Base-by-base conservation (phyloP, 2,113 vertebrate genomes). In the Herpetotheres cachinnans region DNA sequence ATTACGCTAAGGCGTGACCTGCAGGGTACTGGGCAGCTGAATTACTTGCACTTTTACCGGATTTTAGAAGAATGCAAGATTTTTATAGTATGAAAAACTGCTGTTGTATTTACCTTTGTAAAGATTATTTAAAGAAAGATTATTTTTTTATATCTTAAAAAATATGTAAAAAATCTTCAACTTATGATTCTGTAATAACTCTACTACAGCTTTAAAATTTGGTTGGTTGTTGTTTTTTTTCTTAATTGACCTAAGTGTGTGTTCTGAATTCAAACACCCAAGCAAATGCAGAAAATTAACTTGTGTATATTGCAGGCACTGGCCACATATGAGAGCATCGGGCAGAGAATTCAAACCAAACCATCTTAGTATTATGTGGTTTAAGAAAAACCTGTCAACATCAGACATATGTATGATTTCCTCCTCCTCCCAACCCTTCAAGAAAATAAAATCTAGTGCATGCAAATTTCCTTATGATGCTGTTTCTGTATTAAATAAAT, bases 401-500 rank as follows among this genome's bases (percentile, higher is more conserved):
- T 89, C 49, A 62, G 65, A 46, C 65, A 69, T 86, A 42, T 82
- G 49, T 61, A 49, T 55, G 17, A 36, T 79, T 19, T 67, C 19
- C 6, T 85, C 9, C 9, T 89, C 9, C 40, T 71, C 27, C 76
- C 14, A 76, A 7, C 24, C 66, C 36, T 81, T 94, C 52, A 91
- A 85, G 61, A 76, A 89, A 94, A 93, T 71, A 55, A 90, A 63
- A 7, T 46, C 70, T 62, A 3, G 1, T 61, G 12, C 67, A 77
- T 89, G 66, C 49, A 89, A 30, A 88, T 90, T 96, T 92, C 79
- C 46, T 52, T 63, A 47, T 67, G 44, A 86, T 91, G 46, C 56
- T 90, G 30, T 90, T 93, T 82, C 81, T 96, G 49, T 46, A 17
- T 89, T 90, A 90, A 82, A 59, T 58, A 92, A 63, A 93, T 92